These are phyloP conservation scores for Pseudomyrmex flavicornis DNA, from an alignment of 1,140 invertebrate genomes.

Conservation along the genomic window DNA sequence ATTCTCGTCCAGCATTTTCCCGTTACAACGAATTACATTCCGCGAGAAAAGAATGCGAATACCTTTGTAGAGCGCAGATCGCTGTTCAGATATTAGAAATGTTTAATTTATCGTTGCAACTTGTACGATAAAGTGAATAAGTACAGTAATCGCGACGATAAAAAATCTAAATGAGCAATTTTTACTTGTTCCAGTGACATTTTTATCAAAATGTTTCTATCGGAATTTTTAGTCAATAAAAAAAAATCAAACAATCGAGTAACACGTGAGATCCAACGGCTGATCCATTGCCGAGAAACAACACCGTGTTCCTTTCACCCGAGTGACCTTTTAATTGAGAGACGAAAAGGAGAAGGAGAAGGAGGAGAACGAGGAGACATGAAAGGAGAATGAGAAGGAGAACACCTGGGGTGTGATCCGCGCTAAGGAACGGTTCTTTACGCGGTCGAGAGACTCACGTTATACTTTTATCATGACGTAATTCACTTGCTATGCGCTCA, in stretches of 20 bases:
- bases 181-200: not conserved
- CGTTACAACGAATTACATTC: not conserved
- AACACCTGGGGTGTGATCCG: not conserved
- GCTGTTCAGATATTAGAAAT: not conserved
- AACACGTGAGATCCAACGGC: slow-evolving; percentile 1
- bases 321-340: slow-evolving; percentile 66
- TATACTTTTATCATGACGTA: slow-evolving; percentile 63
- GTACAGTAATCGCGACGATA: not conserved
- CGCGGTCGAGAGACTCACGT: slow-evolving; percentile 43
- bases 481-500: slow-evolving; percentile 48
- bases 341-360: not conserved
- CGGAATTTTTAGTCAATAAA: too few species aligned
- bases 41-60: slow-evolving; percentile 46
- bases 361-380: too few species aligned
- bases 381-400: not conserved
- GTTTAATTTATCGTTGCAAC: slow-evolving; percentile 6
- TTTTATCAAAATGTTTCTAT: too few species aligned
- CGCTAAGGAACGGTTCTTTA: slow-evolving; percentile 26
- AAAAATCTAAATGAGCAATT: not conserved
- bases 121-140: not conserved
- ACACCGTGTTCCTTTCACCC: slow-evolving; percentile 74
- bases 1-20: not conserved
- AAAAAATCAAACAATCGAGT: slow-evolving; percentile 42
- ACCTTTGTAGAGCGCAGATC: slow-evolving; percentile 29
- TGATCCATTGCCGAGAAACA: slow-evolving; percentile 47